Evolutionary conservation across 2,888 invertebrate genomes (phyloP).

Genomic region (Tiphia femorata): DNA sequence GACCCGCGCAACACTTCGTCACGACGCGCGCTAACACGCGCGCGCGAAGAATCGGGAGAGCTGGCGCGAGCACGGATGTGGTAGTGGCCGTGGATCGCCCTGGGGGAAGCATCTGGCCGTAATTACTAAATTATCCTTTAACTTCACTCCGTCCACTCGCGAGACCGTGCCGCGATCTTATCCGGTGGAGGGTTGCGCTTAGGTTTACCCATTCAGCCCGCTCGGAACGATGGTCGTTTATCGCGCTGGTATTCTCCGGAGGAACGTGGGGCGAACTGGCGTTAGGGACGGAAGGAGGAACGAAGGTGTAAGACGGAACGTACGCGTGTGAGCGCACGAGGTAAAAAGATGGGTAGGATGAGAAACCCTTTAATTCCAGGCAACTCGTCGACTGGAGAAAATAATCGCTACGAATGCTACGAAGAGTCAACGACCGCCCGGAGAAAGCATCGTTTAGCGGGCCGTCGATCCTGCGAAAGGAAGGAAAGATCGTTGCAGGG

Average conservation of each 20-base stretch:
- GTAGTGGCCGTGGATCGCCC: slow-evolving; percentile 45
- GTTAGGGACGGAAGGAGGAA: neutral
- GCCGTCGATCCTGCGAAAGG: too few relatives aligned
- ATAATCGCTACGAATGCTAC: too few relatives aligned
- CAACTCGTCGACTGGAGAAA: too few relatives aligned
- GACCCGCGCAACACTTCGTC: too few relatives aligned
- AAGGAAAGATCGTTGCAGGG: too few relatives aligned
- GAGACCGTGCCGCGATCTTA: slow-evolving; percentile 51
- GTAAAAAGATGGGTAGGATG: too few relatives aligned
- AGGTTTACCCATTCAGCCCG: slow-evolving; percentile 43
- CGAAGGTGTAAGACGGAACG: neutral
- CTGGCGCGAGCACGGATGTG: slow-evolving; percentile 36
- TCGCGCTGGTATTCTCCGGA: slow-evolving; percentile 29
- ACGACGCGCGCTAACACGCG: neutral
- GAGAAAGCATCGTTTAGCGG: too few relatives aligned
- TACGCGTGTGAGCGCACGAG: too few relatives aligned
- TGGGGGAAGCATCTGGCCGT: slow-evolving; percentile 63
- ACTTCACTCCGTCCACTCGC: slow-evolving; percentile 54
- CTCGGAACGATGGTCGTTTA: slow-evolving; percentile 47
- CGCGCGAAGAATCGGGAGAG: slow-evolving; percentile 14
- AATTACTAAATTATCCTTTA: slow-evolving; percentile 67
- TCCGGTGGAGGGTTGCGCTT: slow-evolving; percentile 44
- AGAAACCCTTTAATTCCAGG: too few relatives aligned
- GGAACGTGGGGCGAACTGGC: neutral
- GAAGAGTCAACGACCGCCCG: too few relatives aligned